phyloP scores from a whole-genome alignment of 2,113 vertebrate genomes.

The Rhinoderma darwinii region DNA sequence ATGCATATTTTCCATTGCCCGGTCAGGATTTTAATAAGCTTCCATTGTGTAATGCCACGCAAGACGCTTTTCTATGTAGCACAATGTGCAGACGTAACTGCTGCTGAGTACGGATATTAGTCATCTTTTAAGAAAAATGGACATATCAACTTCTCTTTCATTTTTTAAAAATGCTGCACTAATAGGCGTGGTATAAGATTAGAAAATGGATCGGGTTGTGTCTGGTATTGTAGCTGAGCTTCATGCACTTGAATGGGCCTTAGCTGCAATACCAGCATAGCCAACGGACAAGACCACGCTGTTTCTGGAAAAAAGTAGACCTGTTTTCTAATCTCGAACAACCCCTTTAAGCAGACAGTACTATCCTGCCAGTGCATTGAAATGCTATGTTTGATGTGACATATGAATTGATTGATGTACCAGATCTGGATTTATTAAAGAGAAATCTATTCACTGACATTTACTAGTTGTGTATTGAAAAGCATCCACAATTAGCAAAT shows the following conservation, averaged over 20 bases:
- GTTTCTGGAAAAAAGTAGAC: no score
- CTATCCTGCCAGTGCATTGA: no score
- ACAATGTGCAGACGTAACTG: constrained; percentile 11
- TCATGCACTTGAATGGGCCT: no score
- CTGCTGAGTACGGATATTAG: constrained; percentile 9
- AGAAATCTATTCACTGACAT: no score
- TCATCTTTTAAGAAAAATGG: background rate
- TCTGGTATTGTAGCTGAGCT: background rate
- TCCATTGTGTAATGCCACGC: constrained; percentile 35
- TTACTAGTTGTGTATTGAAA: no score
- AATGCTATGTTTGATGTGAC: no score
- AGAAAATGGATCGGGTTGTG: background rate
- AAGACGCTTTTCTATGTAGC: constrained; percentile 32
- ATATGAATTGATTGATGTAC: no score
- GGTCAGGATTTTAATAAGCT: constrained; percentile 48
- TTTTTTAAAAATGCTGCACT: background rate
- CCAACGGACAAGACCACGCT: background rate
- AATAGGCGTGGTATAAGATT: background rate
- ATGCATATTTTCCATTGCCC: constrained; percentile 51
- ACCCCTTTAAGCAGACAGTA: no score
- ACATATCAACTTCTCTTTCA: background rate
- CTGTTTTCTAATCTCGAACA: no score
- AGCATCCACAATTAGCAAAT: no score
- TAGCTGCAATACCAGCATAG: background rate
- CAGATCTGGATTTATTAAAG: no score